phyloP scores from a whole-genome alignment of 2,797 vertebrate genomes.

The Dendrocincla fuliginosa region DNA sequence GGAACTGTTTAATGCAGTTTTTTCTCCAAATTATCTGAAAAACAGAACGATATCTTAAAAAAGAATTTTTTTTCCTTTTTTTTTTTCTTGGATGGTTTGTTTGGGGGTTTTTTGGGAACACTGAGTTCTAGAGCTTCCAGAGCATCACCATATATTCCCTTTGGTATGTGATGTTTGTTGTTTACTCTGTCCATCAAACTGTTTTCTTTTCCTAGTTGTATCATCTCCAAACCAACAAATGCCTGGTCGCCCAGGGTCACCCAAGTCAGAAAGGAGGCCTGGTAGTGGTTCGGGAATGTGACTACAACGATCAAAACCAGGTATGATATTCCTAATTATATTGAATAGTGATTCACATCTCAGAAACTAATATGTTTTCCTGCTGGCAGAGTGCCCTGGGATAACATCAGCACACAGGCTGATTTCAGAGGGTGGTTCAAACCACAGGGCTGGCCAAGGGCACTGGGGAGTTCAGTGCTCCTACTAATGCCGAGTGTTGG shows the following conservation, averaged over 20 bases:
- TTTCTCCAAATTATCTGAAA: background rate
- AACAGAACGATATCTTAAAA: background rate
- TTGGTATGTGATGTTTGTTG: background rate
- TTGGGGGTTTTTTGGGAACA: background rate
- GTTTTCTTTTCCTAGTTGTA: constrained; percentile 77
- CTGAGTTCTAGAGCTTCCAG: background rate
- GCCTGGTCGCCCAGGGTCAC: constrained; percentile 89
- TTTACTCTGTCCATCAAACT: background rate
- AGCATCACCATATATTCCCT: background rate
- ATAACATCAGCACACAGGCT: background rate
- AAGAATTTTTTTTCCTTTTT: background rate
- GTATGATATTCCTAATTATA: constrained; percentile 44
- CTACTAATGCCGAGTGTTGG: background rate
- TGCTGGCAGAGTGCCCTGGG: background rate
- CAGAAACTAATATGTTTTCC: background rate
- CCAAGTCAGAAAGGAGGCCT: constrained; percentile 92
- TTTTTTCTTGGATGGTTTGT: background rate
- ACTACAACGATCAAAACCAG: constrained; percentile 85
- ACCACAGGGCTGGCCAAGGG: background rate
- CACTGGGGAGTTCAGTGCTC: background rate
- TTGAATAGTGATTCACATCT: background rate
- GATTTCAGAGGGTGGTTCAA: background rate
- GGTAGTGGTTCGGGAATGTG: constrained; percentile 86
- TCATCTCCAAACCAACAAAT: constrained; percentile 85
- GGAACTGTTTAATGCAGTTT: background rate